Percentiles rank a stretch among this genome's conserved stretches.
These are phyloP conservation scores for Hippasteria phrygiana DNA, from an alignment of 53 echinoderm and acorn worm genomes.

Conservation along the genomic window DNA sequence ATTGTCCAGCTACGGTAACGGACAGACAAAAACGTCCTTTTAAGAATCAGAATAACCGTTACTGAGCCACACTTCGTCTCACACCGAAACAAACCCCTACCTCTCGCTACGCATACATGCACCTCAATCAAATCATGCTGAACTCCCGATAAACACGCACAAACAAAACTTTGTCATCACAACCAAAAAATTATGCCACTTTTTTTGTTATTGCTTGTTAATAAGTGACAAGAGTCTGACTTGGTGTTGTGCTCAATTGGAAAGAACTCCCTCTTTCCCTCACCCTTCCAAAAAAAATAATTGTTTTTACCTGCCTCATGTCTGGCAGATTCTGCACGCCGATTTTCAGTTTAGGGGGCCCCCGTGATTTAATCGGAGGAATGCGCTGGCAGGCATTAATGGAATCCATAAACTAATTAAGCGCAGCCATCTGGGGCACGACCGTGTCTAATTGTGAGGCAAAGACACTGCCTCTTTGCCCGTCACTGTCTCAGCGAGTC, in stretches of 20 bases:
- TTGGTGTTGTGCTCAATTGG: slow-evolving; percentile 38
- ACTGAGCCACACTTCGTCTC: not conserved
- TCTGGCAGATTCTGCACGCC: slow-evolving; percentile 42
- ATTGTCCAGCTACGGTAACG: too few relatives aligned
- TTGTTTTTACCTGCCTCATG: slow-evolving; percentile 5
- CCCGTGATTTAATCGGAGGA: slow-evolving; percentile 46
- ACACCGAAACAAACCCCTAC: not conserved
- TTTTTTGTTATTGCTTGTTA: not conserved
- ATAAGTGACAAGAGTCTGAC: slow-evolving; percentile 13
- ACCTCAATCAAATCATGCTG: not conserved
- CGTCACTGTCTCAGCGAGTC: not conserved
- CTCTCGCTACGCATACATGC: not conserved
- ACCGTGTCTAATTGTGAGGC: slow-evolving; percentile 48
- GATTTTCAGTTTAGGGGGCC: slow-evolving; percentile 38
- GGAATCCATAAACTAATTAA: slow-evolving; percentile 57
- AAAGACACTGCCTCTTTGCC: slow-evolving; percentile 28
- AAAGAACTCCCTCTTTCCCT: too few relatives aligned
- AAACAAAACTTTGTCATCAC: not conserved
- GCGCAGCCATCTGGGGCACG: slow-evolving; percentile 49
- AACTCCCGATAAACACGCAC: not conserved
- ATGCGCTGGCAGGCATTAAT: slow-evolving; percentile 59
- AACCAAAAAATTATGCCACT: too few relatives aligned
- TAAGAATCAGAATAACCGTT: too few relatives aligned
- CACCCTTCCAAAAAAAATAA: not conserved
- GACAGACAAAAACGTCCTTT: too few relatives aligned